Conservation (phyloP, 2,888 invertebrate genomes). For the Onthophagus sagittarius region DNA sequence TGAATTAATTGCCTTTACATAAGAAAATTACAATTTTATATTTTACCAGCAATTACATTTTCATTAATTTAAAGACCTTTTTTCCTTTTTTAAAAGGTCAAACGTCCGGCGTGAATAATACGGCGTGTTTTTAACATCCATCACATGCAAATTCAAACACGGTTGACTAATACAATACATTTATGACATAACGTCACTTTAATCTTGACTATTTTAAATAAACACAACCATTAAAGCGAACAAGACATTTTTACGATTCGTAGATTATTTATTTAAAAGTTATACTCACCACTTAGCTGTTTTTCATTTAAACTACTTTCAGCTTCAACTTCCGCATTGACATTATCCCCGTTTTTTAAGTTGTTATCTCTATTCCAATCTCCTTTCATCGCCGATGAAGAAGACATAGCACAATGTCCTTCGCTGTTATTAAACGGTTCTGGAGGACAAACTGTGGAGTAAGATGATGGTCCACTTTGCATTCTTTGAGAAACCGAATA, state of each 20-base stretch:
- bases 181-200: not conserved
- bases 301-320: constrained; percentile 36
- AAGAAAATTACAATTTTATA: not conserved
- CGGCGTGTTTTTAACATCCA: not conserved
- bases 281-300: constrained; percentile 36
- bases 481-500: constrained; percentile 61
- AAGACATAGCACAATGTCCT: constrained; percentile 1
- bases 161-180: not conserved
- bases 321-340: constrained; percentile 36
- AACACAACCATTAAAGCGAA: not conserved
- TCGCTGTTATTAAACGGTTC: constrained; percentile 33
- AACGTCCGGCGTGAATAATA: not conserved
- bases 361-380: constrained; percentile 39
- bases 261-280: not conserved
- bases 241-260: not conserved
- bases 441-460: constrained; percentile 36
- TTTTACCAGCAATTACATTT: not conserved
- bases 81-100: not conserved
- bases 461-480: constrained; percentile 49
- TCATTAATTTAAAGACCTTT: not conserved
- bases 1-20: not conserved
- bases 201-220: not conserved
- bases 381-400: constrained; percentile 26
- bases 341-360: constrained; percentile 31
- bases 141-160: not conserved